A percentile compares a stretch with the other conserved stretches of the same genome.
Evolutionary conservation across 2,888 invertebrate species (phyloP).

Genomic region (Gymnosoma rotundatum): DNA sequence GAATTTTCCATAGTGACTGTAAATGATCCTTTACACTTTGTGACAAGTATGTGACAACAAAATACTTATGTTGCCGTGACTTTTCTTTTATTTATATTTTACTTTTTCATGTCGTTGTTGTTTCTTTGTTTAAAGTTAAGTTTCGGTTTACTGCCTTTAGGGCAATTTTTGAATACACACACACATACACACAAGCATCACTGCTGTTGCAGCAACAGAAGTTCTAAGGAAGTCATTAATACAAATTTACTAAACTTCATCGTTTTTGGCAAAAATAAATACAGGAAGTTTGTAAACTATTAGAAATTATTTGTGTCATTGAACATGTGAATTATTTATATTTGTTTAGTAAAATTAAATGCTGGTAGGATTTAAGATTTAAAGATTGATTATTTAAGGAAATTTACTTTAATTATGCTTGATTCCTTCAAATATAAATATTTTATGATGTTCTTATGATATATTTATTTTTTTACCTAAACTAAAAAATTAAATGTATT

Average conservation of each 20-base stretch:
- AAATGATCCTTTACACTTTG: slow-evolving; percentile 67
- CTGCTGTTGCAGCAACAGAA: slow-evolving; percentile 14
- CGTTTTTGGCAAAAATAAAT: slow-evolving; percentile 21
- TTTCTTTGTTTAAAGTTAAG: slow-evolving; percentile 35
- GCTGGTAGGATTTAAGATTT: no score
- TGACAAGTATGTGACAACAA: slow-evolving; percentile 69
- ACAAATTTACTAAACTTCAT: slow-evolving; percentile 33
- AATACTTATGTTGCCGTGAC: slow-evolving; percentile 55
- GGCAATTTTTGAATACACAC: slow-evolving; percentile 15
- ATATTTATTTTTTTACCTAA: no score
- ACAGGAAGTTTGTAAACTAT: slow-evolving; percentile 19
- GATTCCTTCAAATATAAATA: no score
- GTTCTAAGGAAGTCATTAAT: slow-evolving; percentile 56
- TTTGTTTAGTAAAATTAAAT: background rate
- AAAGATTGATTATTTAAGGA: background rate
- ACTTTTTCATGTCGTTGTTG: slow-evolving; percentile 11
- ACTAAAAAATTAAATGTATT: no score
- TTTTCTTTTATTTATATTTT: slow-evolving; percentile 16
- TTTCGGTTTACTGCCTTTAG: slow-evolving; percentile 37
- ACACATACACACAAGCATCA: slow-evolving; percentile 11
- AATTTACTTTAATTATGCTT: no score
- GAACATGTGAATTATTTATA: background rate
- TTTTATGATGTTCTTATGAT: no score
- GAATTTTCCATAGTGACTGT: slow-evolving; percentile 62
- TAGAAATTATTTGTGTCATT: slow-evolving; percentile 12